Base-by-base conservation (phyloP, 2,797 vertebrate genomes). In the Salarias fasciatus region DNA sequence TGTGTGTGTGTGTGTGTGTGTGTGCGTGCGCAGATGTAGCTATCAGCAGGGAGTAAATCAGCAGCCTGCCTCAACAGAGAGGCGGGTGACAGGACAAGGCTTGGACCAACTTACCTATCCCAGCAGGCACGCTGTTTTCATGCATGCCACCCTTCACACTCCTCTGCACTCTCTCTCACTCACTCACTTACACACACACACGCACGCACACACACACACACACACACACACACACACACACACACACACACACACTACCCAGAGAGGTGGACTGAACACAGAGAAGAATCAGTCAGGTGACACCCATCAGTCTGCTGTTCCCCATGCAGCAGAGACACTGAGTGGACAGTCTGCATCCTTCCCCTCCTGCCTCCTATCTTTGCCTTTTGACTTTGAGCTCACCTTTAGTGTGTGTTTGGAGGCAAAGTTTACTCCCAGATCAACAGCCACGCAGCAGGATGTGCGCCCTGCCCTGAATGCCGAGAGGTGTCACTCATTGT, bases 121-220 rank as follows among this genome's bases (percentile, higher is more conserved):
- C 74, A 80, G 73, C 77, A 83, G 79, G 77, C 78, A 68, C n/a
- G 36, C 58, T 75, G 67, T 55, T 70, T 75, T 62, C 53, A 65
- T 57, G 43, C 41, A 48, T 37, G 10, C 28, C 33, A 24, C 63
- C 35, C 55, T 38, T 65, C 60, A 71, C 52, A 60, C 44, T 46
- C 44, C 5, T 24, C 18, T 11, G 31, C 29, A 50, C 67, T 14
- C 60, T 57, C 44, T 43, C 41, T 5, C 30, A 31, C 24, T 53
- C 67, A n/a, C 60, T 57, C 44, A 15, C 38, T 55, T 28, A 2
- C 50, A 37, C 11, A 61, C 45, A 48, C 0, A 33, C 12, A n/a
- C 58, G 52, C 9, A 35, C 33, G 9, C 33, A 35, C 33, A 35
- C 6, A 31, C 14, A 13, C 12, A 13, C 38, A 41, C 40, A 2